Base-by-base conservation (phyloP, 1,140 invertebrate genomes). In the Procambarus virginalis region DNA sequence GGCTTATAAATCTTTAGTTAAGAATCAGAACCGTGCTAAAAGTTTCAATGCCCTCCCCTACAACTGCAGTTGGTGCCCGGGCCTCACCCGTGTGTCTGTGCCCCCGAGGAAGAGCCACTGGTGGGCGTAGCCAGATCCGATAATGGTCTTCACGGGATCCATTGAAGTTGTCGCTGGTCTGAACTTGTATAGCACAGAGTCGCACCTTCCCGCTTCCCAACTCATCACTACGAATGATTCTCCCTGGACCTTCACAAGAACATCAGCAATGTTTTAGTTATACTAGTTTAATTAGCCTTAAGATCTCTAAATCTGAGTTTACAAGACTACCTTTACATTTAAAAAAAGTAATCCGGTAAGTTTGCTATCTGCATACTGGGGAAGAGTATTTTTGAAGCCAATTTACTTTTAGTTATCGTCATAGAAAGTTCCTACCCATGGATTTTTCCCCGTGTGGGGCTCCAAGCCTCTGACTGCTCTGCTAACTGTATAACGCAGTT, bases 121-220 rank as follows among this genome's bases (percentile, higher is more conserved):
- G 20, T 60, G 84, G 2, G 20, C 73, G 5, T 49, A 73, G 22
- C 68, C 68, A 34, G 68, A 73, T 0, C n/a, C 68, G 8, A 6
- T 2, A 10, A 73, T 22, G n/a, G 68, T 34, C 9, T 17, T 17
- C 2, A 73, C 5, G 6, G 0, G 5, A 8, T 4, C 5, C n/a
- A 73, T 8, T 5, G 22, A 34, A 14, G 68, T 14, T 6, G 68
- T 34, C n/a, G n/a, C 6, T 4, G n/a, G 68, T 12, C 22, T 46
- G 70, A 85, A 12, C 9, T 9, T 8, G 22, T 76, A 85, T 20
- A 73, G 34, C 5, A 20, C 55, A 2, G 84, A 76, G 34, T 85
- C 84, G 34, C 84, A 85, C n/a, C 17, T 22, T 68, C 81, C 84
- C 58, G 58, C 84, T 58, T 77, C 45, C 84, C 84, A 85, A 51